Conservation (phyloP, 2,113 vertebrate species). For the Scytalopus superciliaris region DNA sequence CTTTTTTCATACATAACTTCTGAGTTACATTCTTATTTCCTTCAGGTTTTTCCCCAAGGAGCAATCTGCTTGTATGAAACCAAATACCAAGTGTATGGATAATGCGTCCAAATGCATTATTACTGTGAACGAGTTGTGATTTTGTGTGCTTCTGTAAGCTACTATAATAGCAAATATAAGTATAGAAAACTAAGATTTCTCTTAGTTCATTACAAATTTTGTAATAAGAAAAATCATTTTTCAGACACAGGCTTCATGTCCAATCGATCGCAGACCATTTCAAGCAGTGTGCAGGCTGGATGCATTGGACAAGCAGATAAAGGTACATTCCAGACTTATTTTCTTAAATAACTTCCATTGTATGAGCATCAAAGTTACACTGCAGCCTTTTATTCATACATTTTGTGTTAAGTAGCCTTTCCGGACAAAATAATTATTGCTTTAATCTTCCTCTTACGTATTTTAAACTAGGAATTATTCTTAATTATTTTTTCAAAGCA, state of each 20-base stretch:
- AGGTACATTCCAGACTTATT: constrained; percentile 58
- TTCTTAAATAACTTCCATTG: background rate
- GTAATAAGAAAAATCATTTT: constrained; percentile 54
- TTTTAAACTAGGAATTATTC: background rate
- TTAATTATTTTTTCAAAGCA: background rate
- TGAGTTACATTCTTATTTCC: background rate
- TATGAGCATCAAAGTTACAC: background rate
- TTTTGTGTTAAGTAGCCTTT: background rate
- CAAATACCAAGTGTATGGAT: background rate
- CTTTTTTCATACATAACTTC: background rate
- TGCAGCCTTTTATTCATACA: background rate
- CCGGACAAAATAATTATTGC: background rate
- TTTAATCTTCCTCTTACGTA: background rate
- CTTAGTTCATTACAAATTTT: background rate
- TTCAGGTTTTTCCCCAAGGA: background rate
- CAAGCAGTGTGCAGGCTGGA: constrained; percentile 82
- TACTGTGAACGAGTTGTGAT: background rate
- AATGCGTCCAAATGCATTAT: background rate
- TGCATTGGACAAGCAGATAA: constrained; percentile 66
- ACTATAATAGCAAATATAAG: background rate
- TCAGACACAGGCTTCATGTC: constrained; percentile 88
- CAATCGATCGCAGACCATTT: constrained; percentile 91
- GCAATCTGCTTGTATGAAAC: background rate
- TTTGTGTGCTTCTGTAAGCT: background rate
- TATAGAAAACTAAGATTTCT: background rate